phyloP scores from a whole-genome alignment of 2,888 invertebrate species.

The Aporophyla lueneburgensis region DNA sequence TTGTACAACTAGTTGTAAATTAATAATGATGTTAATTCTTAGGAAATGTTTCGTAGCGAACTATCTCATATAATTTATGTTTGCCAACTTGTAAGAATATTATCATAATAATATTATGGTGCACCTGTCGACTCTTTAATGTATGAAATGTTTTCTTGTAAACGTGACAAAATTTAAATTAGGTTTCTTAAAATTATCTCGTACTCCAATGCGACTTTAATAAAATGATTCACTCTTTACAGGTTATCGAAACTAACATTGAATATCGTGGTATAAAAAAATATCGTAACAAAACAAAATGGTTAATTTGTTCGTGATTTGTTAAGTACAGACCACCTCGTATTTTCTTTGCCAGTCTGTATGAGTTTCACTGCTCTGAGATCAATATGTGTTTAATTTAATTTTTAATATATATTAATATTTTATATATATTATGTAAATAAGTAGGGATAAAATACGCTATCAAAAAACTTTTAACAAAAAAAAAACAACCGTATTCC shows the following conservation, averaged over 20 bases:
- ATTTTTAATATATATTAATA: too few species aligned
- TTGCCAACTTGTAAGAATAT: background rate
- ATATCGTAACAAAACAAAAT: background rate
- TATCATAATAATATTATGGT: background rate
- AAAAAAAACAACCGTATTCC: too few species aligned
- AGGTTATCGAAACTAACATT: background rate
- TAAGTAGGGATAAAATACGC: too few species aligned
- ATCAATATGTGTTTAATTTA: too few species aligned
- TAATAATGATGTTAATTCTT: constrained; percentile 7
- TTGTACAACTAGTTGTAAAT: constrained; percentile 18
- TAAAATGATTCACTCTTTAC: background rate
- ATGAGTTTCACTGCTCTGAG: too few species aligned
- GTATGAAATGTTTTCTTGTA: background rate
- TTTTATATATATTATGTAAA: too few species aligned
- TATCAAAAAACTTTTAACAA: too few species aligned
- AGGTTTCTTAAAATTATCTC: too few species aligned
- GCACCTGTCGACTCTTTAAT: background rate
- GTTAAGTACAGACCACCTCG: background rate
- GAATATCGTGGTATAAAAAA: background rate
- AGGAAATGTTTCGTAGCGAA: constrained; percentile 20
- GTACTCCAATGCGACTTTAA: background rate
- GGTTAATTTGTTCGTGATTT: background rate
- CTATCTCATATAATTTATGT: constrained; percentile 20
- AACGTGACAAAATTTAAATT: background rate
- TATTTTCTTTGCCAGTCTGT: background rate